Conservation (phyloP, 2,113 vertebrate genomes). For the Fukomys damarensis region DNA sequence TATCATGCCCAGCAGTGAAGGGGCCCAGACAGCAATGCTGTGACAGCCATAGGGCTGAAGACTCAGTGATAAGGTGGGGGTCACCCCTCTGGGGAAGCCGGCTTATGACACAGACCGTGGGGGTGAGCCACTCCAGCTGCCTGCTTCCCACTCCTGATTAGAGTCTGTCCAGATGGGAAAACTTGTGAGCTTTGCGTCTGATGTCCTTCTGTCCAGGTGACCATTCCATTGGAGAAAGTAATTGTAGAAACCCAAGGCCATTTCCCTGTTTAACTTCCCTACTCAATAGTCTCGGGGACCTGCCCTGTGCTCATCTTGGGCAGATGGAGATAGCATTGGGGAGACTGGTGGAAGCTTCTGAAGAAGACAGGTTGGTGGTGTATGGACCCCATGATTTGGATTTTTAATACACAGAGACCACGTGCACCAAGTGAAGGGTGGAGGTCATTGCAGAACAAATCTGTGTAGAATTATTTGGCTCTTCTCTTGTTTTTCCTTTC, state of each 20-base stretch:
- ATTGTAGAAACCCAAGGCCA: background rate
- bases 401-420: background rate
- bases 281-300: background rate
- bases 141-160: background rate
- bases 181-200: background rate
- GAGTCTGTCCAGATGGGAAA: background rate
- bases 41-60: background rate
- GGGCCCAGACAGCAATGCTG: background rate
- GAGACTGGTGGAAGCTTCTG: background rate
- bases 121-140: background rate
- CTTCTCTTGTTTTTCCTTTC: background rate
- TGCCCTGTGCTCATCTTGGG: background rate
- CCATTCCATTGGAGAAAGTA: background rate
- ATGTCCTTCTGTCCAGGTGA: background rate
- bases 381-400: background rate
- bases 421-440: background rate
- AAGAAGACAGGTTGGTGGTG: rapidly evolving
- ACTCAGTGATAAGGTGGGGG: background rate
- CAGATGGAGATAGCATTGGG: background rate
- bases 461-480: background rate
- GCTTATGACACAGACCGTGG: background rate
- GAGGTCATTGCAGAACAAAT: background rate
- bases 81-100: background rate
- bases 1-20: background rate
- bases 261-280: background rate